phyloP scores from a whole-genome alignment of 2,888 invertebrate species.

The Hyposoter didymator region DNA sequence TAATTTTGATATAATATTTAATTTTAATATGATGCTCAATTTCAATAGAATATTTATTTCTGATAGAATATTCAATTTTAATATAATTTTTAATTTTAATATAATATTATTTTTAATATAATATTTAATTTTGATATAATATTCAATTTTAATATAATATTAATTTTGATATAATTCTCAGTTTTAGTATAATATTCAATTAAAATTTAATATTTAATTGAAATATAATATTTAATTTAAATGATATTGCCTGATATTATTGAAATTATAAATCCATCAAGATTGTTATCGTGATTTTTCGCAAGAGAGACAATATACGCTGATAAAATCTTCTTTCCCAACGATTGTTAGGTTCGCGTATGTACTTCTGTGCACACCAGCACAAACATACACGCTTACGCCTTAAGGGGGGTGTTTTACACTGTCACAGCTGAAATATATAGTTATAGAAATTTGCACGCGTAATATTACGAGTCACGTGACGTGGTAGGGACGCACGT shows the following conservation, averaged over 20 bases:
- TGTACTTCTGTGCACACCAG: neutral
- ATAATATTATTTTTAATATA: too few relatives aligned
- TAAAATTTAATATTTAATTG: too few relatives aligned
- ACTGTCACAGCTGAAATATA: neutral
- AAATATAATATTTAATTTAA: neutral
- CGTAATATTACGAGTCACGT: constrained; percentile 55
- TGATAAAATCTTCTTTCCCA: constrained; percentile 34
- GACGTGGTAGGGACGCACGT: constrained; percentile 47
- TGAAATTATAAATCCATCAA: constrained; percentile 5
- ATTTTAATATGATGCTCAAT: too few relatives aligned
- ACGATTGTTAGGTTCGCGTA: neutral
- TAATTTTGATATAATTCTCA: too few relatives aligned
- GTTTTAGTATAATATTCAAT: too few relatives aligned
- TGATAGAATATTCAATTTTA: too few relatives aligned
- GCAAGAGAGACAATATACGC: neutral
- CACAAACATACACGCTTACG: neutral
- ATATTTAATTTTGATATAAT: too few relatives aligned
- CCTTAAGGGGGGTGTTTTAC: neutral
- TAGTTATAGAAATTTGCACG: constrained; percentile 9
- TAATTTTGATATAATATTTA: too few relatives aligned
- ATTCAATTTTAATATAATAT: too few relatives aligned
- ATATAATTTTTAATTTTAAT: too few relatives aligned
- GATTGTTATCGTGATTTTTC: neutral
- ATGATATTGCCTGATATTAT: too few relatives aligned
- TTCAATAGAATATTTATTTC: too few relatives aligned